Conservation (phyloP, 2,888 invertebrate species). For the Timandra comae region DNA sequence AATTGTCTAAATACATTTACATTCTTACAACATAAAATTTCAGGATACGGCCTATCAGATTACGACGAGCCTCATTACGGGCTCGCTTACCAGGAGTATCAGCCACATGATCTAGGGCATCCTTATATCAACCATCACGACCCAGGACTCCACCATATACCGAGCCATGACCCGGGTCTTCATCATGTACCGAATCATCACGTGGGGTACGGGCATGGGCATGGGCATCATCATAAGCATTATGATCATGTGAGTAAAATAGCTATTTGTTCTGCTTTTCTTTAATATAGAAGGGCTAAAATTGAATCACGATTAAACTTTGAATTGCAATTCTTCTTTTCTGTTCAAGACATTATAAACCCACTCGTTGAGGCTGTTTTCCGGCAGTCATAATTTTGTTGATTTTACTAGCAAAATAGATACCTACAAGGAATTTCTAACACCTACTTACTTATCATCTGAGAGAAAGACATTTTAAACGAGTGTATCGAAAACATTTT, state of each 20-base stretch:
- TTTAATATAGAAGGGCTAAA: neutral
- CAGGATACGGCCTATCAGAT: slow-evolving; percentile 50
- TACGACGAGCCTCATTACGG: slow-evolving; percentile 54
- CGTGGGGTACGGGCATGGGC: slow-evolving; percentile 13
- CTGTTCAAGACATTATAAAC: too few species aligned
- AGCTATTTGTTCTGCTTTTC: neutral
- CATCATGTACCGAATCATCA: slow-evolving; percentile 32
- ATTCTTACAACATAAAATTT: too few species aligned
- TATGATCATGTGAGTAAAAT: slow-evolving; percentile 49
- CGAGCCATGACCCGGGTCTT: slow-evolving; percentile 25
- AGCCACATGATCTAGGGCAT: slow-evolving; percentile 27
- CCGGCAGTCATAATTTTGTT: too few species aligned
- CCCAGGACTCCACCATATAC: slow-evolving; percentile 26
- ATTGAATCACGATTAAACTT: too few species aligned
- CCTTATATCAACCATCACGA: slow-evolving; percentile 26
- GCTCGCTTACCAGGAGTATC: slow-evolving; percentile 35
- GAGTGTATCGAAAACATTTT: too few species aligned
- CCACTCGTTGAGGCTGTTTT: too few species aligned
- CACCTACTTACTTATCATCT: too few species aligned
- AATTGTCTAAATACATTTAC: too few species aligned
- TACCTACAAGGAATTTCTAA: too few species aligned
- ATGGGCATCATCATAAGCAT: slow-evolving; percentile 44
- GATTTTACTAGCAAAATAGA: neutral
- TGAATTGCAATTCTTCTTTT: too few species aligned
- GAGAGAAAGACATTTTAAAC: too few species aligned